Evolutionary conservation across 2,113 vertebrate species (phyloP).

Genomic region (Anolis sagrei): DNA sequence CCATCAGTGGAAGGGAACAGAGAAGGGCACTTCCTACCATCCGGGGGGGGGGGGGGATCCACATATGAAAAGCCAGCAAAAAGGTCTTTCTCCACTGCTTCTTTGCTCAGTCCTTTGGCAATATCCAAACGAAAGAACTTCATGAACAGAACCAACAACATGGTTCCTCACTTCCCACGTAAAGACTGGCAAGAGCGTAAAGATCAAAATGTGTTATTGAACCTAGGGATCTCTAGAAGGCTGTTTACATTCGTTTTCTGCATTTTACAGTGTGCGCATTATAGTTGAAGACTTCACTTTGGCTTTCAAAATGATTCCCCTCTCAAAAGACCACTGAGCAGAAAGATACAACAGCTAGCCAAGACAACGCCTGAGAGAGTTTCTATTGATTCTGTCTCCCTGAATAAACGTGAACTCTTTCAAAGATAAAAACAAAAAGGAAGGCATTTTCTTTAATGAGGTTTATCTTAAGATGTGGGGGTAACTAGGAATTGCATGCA

Average conservation of each 20-base stretch:
- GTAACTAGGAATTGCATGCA: slow-evolving; percentile 36
- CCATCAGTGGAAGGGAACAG: too few relatives aligned
- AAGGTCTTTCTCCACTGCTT: not conserved
- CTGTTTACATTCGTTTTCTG: not conserved
- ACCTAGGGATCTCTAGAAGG: not conserved
- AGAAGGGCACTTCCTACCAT: too few relatives aligned
- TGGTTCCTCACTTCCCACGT: not conserved
- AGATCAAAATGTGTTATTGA: too few relatives aligned
- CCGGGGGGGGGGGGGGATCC: too few relatives aligned
- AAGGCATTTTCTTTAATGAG: slow-evolving; percentile 54
- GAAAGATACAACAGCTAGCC: not conserved
- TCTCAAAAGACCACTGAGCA: not conserved
- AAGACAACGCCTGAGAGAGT: slow-evolving; percentile 38
- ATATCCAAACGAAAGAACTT: not conserved
- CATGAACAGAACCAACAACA: not conserved
- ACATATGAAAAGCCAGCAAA: too few relatives aligned
- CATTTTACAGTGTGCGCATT: not conserved
- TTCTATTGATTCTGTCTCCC: slow-evolving; percentile 48
- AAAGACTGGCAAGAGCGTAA: not conserved
- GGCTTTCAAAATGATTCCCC: not conserved
- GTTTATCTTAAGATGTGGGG: slow-evolving; percentile 42
- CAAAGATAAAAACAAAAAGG: slow-evolving; percentile 51
- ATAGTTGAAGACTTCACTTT: not conserved
- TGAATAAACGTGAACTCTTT: slow-evolving; percentile 54
- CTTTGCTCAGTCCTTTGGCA: not conserved